A percentile compares a stretch with the other conserved stretches of the same genome.
These are phyloP conservation scores for Plemyria rubiginata DNA, from an alignment of 2,888 invertebrate genomes.

Conservation along the genomic window DNA sequence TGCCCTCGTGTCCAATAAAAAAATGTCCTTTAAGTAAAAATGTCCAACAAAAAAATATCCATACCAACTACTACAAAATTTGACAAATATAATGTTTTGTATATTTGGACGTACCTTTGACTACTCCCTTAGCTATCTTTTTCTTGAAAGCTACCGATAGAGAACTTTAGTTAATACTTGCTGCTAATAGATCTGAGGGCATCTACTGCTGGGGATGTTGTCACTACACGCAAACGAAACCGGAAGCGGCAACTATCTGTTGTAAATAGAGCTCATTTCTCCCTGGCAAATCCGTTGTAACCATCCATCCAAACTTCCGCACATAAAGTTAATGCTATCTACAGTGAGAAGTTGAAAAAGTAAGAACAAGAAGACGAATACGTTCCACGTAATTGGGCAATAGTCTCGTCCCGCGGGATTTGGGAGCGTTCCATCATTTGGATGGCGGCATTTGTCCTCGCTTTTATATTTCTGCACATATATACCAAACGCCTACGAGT, in stretches of 20 bases:
- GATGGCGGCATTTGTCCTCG: slow-evolving; percentile 66
- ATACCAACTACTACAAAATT: too few relatives aligned
- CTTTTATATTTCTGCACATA: slow-evolving; percentile 39
- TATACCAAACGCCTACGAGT: not conserved
- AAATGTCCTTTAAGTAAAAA: too few relatives aligned
- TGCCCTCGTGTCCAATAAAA: too few relatives aligned
- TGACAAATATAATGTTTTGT: too few relatives aligned
- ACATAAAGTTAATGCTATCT: slow-evolving; percentile 16
- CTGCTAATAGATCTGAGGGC: too few relatives aligned
- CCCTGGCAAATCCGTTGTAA: not conserved
- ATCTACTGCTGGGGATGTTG: too few relatives aligned
- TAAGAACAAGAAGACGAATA: slow-evolving; percentile 74
- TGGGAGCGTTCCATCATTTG: slow-evolving; percentile 62
- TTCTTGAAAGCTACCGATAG: too few relatives aligned
- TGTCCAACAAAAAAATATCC: too few relatives aligned
- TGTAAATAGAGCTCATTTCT: not conserved
- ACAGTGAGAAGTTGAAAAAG: slow-evolving; percentile 52
- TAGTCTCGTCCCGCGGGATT: slow-evolving; percentile 70
- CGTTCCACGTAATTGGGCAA: slow-evolving; percentile 77
- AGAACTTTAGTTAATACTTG: too few relatives aligned
- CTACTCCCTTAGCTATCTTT: too few relatives aligned
- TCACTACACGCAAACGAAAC: too few relatives aligned
- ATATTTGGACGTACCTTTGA: too few relatives aligned
- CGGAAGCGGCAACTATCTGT: not conserved
- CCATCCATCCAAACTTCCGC: slow-evolving; percentile 29